A percentile compares a stretch with the other conserved stretches of the same genome.
These are phyloP conservation scores for Patella vulgata DNA, from an alignment of 1,140 invertebrate genomes.

Conservation along the genomic window DNA sequence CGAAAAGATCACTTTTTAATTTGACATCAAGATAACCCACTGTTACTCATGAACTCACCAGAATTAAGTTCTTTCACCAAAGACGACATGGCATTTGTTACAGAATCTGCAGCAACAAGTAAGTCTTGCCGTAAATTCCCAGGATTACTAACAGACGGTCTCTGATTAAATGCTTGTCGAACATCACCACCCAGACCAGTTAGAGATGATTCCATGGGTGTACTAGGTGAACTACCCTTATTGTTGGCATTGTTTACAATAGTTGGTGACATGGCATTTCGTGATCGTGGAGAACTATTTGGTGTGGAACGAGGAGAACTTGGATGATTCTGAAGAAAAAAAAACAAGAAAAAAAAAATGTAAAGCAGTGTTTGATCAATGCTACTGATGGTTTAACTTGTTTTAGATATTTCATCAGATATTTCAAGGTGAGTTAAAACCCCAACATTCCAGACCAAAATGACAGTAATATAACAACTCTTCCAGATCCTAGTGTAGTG, in stretches of 20 bases:
- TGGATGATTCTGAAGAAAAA: constrained; percentile 64
- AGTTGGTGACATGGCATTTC: constrained; percentile 82
- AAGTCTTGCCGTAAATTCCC: constrained; percentile 76
- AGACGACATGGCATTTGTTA: constrained; percentile 95
- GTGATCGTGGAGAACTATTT: constrained; percentile 87
- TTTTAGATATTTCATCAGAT: no score
- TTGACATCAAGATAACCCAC: no score
- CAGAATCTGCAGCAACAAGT: constrained; percentile 91
- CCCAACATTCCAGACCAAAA: no score
- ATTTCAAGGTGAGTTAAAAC: no score
- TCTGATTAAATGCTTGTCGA: constrained; percentile 56
- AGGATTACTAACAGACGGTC: constrained; percentile 26
- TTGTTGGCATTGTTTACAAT: constrained; percentile 18
- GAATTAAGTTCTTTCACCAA: constrained; percentile 94
- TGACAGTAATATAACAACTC: no score
- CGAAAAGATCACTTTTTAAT: no score
- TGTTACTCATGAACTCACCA: no score
- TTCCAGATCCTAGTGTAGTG: no score
- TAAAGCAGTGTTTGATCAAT: no score
- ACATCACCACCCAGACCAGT: constrained; percentile 69
- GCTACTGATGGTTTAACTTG: no score
- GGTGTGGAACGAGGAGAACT: constrained; percentile 89
- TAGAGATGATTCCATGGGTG: constrained; percentile 55
- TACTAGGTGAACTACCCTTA: constrained; percentile 36
- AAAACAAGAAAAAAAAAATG: no score